Evolutionary conservation across 2,888 invertebrate genomes (phyloP).

Genomic region (Acanthopleura granulata): DNA sequence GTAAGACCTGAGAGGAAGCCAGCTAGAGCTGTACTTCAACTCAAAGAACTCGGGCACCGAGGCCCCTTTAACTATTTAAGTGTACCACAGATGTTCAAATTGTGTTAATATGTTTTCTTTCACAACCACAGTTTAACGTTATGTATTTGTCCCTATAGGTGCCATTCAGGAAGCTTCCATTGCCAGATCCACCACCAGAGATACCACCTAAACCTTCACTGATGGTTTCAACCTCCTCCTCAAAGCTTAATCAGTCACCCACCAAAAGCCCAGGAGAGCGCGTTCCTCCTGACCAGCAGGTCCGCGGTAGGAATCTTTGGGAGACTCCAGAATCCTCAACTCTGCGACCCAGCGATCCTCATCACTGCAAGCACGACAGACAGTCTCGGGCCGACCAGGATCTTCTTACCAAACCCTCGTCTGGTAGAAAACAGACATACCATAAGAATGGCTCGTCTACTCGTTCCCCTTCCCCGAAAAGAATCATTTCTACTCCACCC

Average conservation of each 20-base stretch:
- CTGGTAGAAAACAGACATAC: background rate
- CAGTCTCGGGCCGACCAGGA: background rate
- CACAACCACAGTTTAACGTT: too few species aligned
- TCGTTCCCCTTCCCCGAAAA: slow-evolving; percentile 8
- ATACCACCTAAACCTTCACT: slow-evolving; percentile 4
- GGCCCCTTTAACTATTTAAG: too few species aligned
- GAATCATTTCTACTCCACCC: slow-evolving; percentile 52
- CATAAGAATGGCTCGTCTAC: background rate
- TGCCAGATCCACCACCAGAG: slow-evolving; percentile 9
- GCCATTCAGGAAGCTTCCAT: background rate
- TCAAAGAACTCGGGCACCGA: too few species aligned
- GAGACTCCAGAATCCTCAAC: background rate
- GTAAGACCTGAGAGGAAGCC: too few species aligned
- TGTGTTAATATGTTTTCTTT: too few species aligned
- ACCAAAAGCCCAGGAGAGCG: background rate
- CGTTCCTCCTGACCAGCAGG: background rate
- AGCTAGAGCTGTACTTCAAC: too few species aligned
- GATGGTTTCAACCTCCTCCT: background rate
- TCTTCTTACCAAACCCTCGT: background rate
- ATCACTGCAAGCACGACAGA: background rate
- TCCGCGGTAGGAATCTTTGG: background rate
- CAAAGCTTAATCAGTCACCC: background rate
- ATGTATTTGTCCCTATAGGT: background rate
- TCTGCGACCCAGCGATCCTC: background rate
- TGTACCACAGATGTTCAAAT: too few species aligned